Evolutionary conservation across 2,113 vertebrate genomes (phyloP).

Genomic region (Triplophysa siluroides): DNA sequence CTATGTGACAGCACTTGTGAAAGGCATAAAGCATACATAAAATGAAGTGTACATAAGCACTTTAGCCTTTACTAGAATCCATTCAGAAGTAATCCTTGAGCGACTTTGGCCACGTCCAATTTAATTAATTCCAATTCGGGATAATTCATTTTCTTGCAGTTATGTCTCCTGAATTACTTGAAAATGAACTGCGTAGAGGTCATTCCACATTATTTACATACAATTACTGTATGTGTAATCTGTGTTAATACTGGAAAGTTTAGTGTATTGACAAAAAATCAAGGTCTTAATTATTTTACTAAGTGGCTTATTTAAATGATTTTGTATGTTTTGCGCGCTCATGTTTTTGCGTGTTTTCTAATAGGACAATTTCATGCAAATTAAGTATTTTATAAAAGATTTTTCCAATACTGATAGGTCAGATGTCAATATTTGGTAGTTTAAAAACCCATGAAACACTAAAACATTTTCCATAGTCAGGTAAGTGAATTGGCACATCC

Average conservation of each 20-base stretch:
- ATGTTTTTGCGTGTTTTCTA: too few relatives aligned
- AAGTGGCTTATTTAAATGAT: too few relatives aligned
- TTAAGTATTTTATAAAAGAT: too few relatives aligned
- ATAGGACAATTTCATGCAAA: too few relatives aligned
- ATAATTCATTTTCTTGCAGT: slow-evolving; percentile 37
- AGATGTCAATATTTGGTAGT: too few relatives aligned
- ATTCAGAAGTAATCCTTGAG: slow-evolving; percentile 39
- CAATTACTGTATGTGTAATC: slow-evolving; percentile 33
- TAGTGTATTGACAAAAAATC: neutral
- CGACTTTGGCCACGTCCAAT: slow-evolving; percentile 43
- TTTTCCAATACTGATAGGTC: too few relatives aligned
- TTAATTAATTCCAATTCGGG: slow-evolving; percentile 44
- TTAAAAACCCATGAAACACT: too few relatives aligned
- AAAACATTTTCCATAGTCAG: too few relatives aligned
- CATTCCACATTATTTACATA: slow-evolving; percentile 45
- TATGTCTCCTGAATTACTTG: slow-evolving; percentile 31
- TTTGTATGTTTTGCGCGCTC: too few relatives aligned
- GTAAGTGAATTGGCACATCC: too few relatives aligned
- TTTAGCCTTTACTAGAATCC: slow-evolving; percentile 28
- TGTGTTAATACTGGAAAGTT: slow-evolving; percentile 20
- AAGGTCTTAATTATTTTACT: too few relatives aligned
- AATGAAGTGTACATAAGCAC: slow-evolving; percentile 23
- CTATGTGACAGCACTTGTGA: slow-evolving; percentile 48
- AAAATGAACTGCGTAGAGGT: slow-evolving; percentile 10
- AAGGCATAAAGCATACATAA: slow-evolving; percentile 6